phyloP scores from a whole-genome alignment of 2,113 vertebrate genomes.

The Syngnathus floridae region DNA sequence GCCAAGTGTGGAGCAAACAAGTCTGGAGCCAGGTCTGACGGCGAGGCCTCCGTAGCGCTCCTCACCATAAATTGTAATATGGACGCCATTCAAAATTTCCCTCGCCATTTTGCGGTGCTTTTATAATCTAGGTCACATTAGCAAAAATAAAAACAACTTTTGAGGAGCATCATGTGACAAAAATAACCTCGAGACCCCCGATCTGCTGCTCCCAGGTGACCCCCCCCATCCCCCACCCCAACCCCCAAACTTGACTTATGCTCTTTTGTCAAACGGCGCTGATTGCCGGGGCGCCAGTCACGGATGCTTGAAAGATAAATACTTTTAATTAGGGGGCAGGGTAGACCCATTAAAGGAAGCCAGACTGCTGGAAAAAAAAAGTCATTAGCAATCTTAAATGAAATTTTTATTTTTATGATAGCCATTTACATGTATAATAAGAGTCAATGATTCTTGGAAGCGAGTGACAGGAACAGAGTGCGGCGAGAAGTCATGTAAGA shows the following conservation, averaged over 20 bases:
- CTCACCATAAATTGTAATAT: background rate
- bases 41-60: conserved; percentile 25
- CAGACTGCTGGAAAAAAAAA: conserved; percentile 98
- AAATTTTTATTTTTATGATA: conserved; percentile 99
- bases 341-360: conserved; percentile 99
- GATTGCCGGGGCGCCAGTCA: conserved; percentile 82
- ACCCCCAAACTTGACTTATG: conserved; percentile 41
- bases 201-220: background rate
- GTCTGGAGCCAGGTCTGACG: conserved; percentile 52
- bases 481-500: conserved; percentile 97
- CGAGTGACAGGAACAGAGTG: conserved; percentile 99
- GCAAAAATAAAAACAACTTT: too few relatives aligned
- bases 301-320: conserved; percentile 99
- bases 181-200: background rate
- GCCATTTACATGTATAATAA: conserved; percentile 99
- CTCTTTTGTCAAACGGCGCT: conserved; percentile 54
- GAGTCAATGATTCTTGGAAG: conserved; percentile 99
- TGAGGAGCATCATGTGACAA: background rate
- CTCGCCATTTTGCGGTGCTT: background rate
- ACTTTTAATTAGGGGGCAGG: conserved; percentile 99
- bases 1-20: conserved; percentile 46
- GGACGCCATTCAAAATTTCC: background rate
- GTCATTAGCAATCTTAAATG: conserved; percentile 99
- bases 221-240: background rate
- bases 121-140: background rate